Evolutionary conservation across 2,113 vertebrate genomes (phyloP), one percentile per base, ranked within the genome.

Genomic region (Porphyrio hochstetteri): DNA sequence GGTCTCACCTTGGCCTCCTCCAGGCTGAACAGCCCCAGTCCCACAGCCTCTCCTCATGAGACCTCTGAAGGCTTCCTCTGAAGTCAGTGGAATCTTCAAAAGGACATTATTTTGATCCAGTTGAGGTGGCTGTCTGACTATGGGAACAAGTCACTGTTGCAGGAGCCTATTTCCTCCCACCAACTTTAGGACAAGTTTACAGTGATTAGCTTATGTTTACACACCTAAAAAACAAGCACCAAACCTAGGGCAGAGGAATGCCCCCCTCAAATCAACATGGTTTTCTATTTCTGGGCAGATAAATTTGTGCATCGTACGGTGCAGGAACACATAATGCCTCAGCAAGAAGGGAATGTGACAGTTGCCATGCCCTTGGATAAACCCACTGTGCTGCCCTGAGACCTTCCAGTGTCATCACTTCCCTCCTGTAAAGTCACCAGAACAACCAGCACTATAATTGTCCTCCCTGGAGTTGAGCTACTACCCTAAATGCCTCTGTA

Each of bases 231-330:
- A 71, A 35, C 8, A 42, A 67, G 31, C 3, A 38, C 4, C 2
- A 2, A 11, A 5, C 15, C 44, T 3, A 13, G 6, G 10, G 68
- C 72, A 59, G 53, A 50, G 28, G 48, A 50, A 10, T 68, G 19
- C 12, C 11, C 15, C 38, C 36, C 24, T 75, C 25, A 31, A 40
- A 55, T 53, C n/a, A 48, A 25, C 25, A 31, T 3, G 3, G 7
- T 21, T 55, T 28, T 8, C 5, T 10, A 2, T 1, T 2, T 2
- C 11, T 0, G 2, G 67, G 35, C 35, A 74, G 35, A 8, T 17
- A 0, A 25, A 70, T 23, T 9, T 33, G 27, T 38, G 40, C 36
- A 24, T 9, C 29, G 36, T 13, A 46, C n/a, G 40, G 77, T 7
- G 28, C 36, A 55, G 55, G 36, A 36, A 24, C 24, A 27, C 13